phyloP scores from a whole-genome alignment of 2,797 vertebrate genomes.

The Onychomys leucogaster region DNA sequence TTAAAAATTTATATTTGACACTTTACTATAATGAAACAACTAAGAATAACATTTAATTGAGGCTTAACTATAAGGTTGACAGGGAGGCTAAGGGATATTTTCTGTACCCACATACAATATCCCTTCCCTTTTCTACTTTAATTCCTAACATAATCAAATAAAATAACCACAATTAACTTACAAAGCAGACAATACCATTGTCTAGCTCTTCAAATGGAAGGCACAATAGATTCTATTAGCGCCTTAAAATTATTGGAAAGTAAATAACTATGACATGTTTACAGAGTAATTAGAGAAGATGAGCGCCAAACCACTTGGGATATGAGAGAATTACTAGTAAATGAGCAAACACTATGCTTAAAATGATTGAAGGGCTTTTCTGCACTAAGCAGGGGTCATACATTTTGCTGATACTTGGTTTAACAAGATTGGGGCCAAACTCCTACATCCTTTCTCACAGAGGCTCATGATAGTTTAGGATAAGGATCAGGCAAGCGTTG shows the following conservation, averaged over 20 bases:
- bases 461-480: not conserved
- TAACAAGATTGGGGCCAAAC: not conserved
- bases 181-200: slow-evolving; percentile 51
- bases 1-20: not conserved
- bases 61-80: not conserved
- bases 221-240: slow-evolving; percentile 62
- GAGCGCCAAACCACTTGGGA: slow-evolving; percentile 48
- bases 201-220: slow-evolving; percentile 60
- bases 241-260: slow-evolving; percentile 66
- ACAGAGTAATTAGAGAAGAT: slow-evolving; percentile 63
- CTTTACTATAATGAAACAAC: slow-evolving; percentile 12
- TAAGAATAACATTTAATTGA: slow-evolving; percentile 34
- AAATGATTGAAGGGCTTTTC: slow-evolving; percentile 45
- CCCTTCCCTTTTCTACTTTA: slow-evolving; percentile 8
- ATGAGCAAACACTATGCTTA: slow-evolving; percentile 44
- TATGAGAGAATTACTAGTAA: slow-evolving; percentile 62
- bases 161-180: slow-evolving; percentile 67
- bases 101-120: not conserved
- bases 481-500: not conserved
- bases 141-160: slow-evolving; percentile 47
- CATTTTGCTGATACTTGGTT: not conserved
- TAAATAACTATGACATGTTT: slow-evolving; percentile 66
- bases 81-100: slow-evolving; percentile 14
- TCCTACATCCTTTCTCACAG: not conserved
- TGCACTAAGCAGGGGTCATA: not conserved